These are phyloP conservation scores for Cosmorhoe ocellata DNA, from an alignment of 2,888 invertebrate genomes.

Conservation along the genomic window DNA sequence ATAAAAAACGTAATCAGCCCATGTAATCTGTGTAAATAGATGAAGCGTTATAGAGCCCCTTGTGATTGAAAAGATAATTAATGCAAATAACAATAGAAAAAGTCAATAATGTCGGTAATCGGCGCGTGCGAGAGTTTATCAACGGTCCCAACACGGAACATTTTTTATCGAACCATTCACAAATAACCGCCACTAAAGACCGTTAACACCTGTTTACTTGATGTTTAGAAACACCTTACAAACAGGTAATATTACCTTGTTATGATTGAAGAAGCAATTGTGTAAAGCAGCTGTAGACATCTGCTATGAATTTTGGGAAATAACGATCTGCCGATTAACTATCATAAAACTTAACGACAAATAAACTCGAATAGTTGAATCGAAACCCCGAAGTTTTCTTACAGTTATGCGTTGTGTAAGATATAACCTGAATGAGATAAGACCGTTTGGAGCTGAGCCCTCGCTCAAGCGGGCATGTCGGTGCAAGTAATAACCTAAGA, in stretches of 20 bases:
- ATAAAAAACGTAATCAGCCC: too few species aligned
- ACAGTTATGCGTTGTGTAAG: slow-evolving; percentile 69
- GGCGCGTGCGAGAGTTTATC: slow-evolving; percentile 55
- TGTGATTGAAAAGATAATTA: slow-evolving; percentile 22
- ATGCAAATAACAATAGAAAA: slow-evolving; percentile 41
- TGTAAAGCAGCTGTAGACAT: slow-evolving; percentile 9
- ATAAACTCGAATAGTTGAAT: slow-evolving; percentile 47
- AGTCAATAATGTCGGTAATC: slow-evolving; percentile 41
- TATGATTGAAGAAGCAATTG: slow-evolving; percentile 7
- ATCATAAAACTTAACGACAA: slow-evolving; percentile 38
- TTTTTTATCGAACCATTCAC: slow-evolving; percentile 72
- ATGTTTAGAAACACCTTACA: slow-evolving; percentile 33
- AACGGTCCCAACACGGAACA: slow-evolving; percentile 55
- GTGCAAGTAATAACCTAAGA: slow-evolving; percentile 53
- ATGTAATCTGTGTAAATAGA: slow-evolving; percentile 6
- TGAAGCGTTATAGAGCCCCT: not conserved
- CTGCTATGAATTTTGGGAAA: slow-evolving; percentile 10
- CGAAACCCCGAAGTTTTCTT: slow-evolving; percentile 55
- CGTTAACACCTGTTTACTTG: slow-evolving; percentile 72
- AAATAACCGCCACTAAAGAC: slow-evolving; percentile 70
- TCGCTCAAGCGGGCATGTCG: slow-evolving; percentile 33
- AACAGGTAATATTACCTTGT: slow-evolving; percentile 20
- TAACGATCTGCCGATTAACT: slow-evolving; percentile 33
- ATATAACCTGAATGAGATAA: slow-evolving; percentile 68
- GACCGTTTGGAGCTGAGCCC: slow-evolving; percentile 54